A percentile compares a stretch with the other conserved stretches of the same genome.
Evolutionary conservation across 2,113 vertebrate species (phyloP).

Genomic region (Synodontis membranacea): DNA sequence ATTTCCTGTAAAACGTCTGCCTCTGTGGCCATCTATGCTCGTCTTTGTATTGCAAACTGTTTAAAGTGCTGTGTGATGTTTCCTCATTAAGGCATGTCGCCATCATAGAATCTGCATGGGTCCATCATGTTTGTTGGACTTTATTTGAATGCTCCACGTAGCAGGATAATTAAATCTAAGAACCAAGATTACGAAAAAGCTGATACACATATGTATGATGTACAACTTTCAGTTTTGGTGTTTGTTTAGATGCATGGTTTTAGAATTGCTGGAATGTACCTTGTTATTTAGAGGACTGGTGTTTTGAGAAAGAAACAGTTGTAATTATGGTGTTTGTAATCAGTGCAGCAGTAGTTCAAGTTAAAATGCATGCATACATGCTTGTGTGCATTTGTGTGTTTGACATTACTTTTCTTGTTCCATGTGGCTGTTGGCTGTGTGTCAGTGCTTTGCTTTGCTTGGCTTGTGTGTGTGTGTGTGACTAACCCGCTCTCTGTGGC

Average conservation of each 20-base stretch:
- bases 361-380: constrained; percentile 16
- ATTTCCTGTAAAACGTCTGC: not conserved
- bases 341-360: not conserved
- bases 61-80: not conserved
- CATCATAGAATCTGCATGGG: constrained; percentile 6
- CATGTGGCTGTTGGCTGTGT: constrained; percentile 43
- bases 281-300: not conserved
- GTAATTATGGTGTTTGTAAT: too few relatives aligned
- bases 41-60: constrained; percentile 5
- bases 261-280: not conserved
- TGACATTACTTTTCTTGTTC: constrained; percentile 8
- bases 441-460: constrained; percentile 48
- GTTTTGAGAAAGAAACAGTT: not conserved
- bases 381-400: constrained; percentile 18
- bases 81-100: not conserved
- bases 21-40: not conserved
- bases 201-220: not conserved
- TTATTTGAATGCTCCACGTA: not conserved
- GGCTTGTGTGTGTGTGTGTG: constrained; percentile 47
- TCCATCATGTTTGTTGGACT: not conserved
- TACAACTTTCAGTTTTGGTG: not conserved
- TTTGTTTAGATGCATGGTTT: constrained; percentile 23
- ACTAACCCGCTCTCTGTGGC: constrained; percentile 69
- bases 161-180: not conserved
- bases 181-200: not conserved